Percentiles rank a stretch among this genome's conserved stretches.
These are phyloP conservation scores for Chrysomela aeneicollis DNA, from an alignment of 2,888 invertebrate genomes.

Conservation along the genomic window DNA sequence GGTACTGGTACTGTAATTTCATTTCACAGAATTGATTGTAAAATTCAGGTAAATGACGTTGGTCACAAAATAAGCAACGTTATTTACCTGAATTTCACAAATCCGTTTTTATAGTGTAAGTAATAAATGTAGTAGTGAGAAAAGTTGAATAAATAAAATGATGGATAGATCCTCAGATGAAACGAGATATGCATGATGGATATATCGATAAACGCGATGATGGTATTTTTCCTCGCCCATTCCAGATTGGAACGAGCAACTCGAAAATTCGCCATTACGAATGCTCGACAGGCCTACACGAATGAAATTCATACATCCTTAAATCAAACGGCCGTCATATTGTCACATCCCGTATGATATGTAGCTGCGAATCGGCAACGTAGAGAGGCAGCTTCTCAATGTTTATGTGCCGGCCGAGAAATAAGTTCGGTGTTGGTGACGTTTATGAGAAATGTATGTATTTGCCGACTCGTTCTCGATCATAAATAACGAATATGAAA, in stretches of 20 bases:
- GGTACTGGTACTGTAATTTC: too few species aligned
- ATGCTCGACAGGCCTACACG: background rate
- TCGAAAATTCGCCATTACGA: background rate
- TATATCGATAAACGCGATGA: too few species aligned
- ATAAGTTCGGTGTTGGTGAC: slow-evolving; percentile 58
- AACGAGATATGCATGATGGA: too few species aligned
- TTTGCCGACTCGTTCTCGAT: slow-evolving; percentile 44
- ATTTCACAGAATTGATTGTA: too few species aligned
- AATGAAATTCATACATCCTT: slow-evolving; percentile 56
- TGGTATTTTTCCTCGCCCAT: too few species aligned
- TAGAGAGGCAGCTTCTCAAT: slow-evolving; percentile 58
- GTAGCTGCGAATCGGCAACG: slow-evolving; percentile 59
- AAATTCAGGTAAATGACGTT: too few species aligned
- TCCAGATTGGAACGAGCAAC: too few species aligned
- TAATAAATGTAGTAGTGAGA: slow-evolving; percentile 32
- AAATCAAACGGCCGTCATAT: slow-evolving; percentile 56
- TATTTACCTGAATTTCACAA: too few species aligned
- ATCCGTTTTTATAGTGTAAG: too few species aligned
- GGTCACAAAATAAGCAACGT: too few species aligned
- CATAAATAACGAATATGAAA: slow-evolving; percentile 50
- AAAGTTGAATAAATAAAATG: too few species aligned
- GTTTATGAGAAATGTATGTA: slow-evolving; percentile 59
- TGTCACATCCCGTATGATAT: slow-evolving; percentile 59
- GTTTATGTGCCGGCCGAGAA: slow-evolving; percentile 56
- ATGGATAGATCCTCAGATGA: too few species aligned